These are phyloP conservation scores for Zapus hudsonius DNA, from an alignment of 2,113 vertebrate genomes.

Conservation along the genomic window DNA sequence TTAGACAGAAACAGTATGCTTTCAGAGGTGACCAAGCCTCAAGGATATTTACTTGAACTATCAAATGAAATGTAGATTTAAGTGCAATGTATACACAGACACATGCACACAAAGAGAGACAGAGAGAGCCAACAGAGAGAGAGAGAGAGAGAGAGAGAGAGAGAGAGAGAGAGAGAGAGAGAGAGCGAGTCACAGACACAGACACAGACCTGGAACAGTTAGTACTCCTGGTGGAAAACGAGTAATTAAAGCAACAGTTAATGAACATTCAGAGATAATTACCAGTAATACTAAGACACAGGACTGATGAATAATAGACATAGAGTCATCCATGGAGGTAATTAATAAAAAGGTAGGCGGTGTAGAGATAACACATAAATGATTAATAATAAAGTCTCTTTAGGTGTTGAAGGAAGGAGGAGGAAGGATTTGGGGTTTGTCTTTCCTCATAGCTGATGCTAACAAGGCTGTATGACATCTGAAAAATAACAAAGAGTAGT, in stretches of 20 bases:
- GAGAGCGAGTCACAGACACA: neutral
- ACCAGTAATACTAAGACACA: constrained; percentile 46
- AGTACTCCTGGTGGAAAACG: constrained; percentile 32
- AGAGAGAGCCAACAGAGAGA: too few relatives aligned
- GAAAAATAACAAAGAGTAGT: neutral
- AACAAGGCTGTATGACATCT: neutral
- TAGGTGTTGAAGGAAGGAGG: neutral
- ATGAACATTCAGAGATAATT: constrained; percentile 65
- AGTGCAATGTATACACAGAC: neutral
- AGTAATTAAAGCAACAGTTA: constrained; percentile 68
- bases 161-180: too few relatives aligned
- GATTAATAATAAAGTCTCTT: constrained; percentile 58
- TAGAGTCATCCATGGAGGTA: constrained; percentile 40
- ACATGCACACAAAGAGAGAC: neutral
- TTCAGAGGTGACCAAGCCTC: neutral
- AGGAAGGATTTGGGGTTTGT: neutral
- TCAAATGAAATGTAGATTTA: neutral
- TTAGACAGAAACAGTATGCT: neutral
- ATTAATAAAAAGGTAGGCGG: constrained; percentile 58
- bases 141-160: neutral
- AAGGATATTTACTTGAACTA: constrained; percentile 1
- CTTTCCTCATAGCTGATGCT: neutral
- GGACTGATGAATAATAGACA: constrained; percentile 63
- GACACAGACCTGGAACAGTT: constrained; percentile 15
- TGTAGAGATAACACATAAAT: constrained; percentile 51